Percentiles rank a stretch among this genome's conserved stretches.
Evolutionary conservation across 92 coral and sea anemone species (phyloP).

Genomic region (Chrysogorgia sp.): DNA sequence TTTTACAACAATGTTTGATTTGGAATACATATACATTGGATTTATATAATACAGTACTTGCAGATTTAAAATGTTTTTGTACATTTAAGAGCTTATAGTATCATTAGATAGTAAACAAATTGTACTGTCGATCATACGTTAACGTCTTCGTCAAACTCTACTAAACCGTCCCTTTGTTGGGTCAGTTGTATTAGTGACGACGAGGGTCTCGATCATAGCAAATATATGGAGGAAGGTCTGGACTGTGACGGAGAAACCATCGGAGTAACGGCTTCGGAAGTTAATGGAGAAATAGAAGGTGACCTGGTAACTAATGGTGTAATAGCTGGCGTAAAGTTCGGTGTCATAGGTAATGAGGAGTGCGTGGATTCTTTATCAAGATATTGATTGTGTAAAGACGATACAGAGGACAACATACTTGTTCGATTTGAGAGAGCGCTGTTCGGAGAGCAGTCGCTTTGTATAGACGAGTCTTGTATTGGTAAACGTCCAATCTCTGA

Average conservation of each 20-base stretch:
- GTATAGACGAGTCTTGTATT: constrained; percentile 61
- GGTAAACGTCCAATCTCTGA: constrained; percentile 94
- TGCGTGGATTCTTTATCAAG: constrained; percentile 90
- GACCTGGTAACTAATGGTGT: constrained; percentile 97
- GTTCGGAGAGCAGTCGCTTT: constrained; percentile 51
- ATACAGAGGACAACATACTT: constrained; percentile 94
- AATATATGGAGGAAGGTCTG: constrained; percentile 87
- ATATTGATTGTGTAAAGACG: constrained; percentile 89
- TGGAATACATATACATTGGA: no score
- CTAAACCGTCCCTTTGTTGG: constrained; percentile 5
- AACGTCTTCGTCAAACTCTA: constrained; percentile 30
- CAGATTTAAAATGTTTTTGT: no score
- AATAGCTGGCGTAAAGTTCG: constrained; percentile 98
- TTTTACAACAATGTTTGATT: no score
- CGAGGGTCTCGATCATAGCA: constrained; percentile 36
- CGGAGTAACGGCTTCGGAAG: constrained; percentile 89
- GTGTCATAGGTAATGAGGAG: constrained; percentile 98
- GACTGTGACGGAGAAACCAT: constrained; percentile 74
- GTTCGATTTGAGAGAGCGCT: constrained; percentile 68
- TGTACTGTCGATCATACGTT: constrained; percentile 16
- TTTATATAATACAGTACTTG: no score
- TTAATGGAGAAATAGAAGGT: constrained; percentile 95
- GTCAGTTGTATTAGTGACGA: constrained; percentile 31
- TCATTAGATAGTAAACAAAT: neutral
- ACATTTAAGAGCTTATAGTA: neutral